Conservation (phyloP, 2,113 vertebrate species). For the Dicerorhinus sumatrensis region DNA sequence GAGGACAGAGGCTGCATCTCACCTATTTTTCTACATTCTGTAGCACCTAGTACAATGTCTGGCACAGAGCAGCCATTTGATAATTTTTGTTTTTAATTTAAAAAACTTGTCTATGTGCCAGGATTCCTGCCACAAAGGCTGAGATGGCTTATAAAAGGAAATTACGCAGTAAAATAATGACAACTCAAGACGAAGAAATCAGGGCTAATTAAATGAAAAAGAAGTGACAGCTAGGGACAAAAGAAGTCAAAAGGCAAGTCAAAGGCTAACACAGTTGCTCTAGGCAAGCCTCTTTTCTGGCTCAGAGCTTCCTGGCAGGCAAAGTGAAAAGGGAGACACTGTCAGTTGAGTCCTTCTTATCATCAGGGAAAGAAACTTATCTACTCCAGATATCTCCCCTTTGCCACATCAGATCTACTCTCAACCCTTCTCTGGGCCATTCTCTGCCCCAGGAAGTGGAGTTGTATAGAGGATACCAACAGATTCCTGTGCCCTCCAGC, state of each 20-base stretch:
- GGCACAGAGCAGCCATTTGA: background rate
- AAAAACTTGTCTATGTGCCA: background rate
- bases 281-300: background rate
- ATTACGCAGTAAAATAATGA: background rate
- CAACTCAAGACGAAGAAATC: background rate
- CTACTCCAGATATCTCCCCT: background rate
- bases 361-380: background rate
- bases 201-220: background rate
- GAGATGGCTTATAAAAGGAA: background rate
- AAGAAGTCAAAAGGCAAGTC: background rate
- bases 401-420: background rate
- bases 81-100: background rate
- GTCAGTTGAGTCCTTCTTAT: background rate
- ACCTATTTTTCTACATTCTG: background rate
- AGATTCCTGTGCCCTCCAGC: background rate
- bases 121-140: background rate
- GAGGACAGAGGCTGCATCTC: background rate
- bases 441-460: background rate
- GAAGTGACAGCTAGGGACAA: background rate
- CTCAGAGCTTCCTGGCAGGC: constrained; percentile 18
- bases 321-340: background rate
- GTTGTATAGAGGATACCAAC: background rate
- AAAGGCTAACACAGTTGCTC: background rate
- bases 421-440: background rate
- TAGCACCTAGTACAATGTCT: background rate